Evolutionary conservation across 2,888 invertebrate species (phyloP), one percentile per base, ranked within the genome.

Genomic region (Nebria brevicollis): DNA sequence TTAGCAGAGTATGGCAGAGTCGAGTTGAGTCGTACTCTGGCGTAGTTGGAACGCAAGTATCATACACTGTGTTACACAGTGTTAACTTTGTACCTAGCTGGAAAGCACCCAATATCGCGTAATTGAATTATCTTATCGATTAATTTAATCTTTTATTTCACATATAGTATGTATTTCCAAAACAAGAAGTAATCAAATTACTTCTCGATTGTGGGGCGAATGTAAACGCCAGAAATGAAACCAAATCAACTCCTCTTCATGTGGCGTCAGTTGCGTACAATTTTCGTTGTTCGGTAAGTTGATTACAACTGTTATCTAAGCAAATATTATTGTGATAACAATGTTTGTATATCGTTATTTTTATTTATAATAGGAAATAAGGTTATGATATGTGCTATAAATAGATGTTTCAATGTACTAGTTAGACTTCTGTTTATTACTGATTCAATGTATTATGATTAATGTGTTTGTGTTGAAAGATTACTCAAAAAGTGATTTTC

Each of bases 221-320:
- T 86, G 93, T 95, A 0, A 94, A 95, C 88, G 93, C 93, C 54
- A 92, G 93, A 85, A 97, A 97, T 89, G 92, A 93, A 87, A 92
- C 92, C 81, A 93, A 94, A 85, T 94, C 94, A 78, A 96, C 96
- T 72, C 93, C 97, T 80, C 91, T 97, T 84, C 96, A 96, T 90
- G 92, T 95, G 83, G 96, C 96, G 64, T 93, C 94, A 83, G 92
- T 93, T 83, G 92, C 93, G n/a, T 93, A 94, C 87, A 96, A 96
- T 89, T 95, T 93, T 88, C 91, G 92, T 83, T 91, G 91, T 85
- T 90, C 92, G 88, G 94, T 93, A 89, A 90, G 90, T 87, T 75
- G 66, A 25, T 64, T 42, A 25, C 7, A 68, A 68, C 26, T 68
- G 8, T 68, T 26, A 68, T 68, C 25, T 26, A 68, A 68, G 13